Base-by-base conservation (phyloP, 2,113 vertebrate genomes). In the Tricholaema leucomelas region DNA sequence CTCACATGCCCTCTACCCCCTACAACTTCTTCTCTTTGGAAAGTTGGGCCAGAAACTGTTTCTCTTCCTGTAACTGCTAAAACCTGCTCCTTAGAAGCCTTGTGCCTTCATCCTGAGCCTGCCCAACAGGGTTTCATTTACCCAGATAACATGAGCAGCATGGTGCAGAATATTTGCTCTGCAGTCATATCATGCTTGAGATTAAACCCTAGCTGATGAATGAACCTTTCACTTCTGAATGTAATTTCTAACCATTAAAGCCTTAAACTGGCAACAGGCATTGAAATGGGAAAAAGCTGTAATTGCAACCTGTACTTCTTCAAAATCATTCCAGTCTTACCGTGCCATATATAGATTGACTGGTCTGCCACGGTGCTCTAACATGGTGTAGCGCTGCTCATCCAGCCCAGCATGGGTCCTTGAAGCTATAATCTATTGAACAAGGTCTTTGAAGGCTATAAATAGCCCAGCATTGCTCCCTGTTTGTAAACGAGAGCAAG, bases 131-230 rank as follows among this genome's bases (percentile, higher is more conserved):
- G 72, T 91, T 64, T 76, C 55, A 19, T 75, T 86, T 82, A 31
- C 56, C 58, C 82, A 71, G 81, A 44, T 72, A 78, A 46, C 27
- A 6, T 3, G 21, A 91, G 80, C 66, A 38, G 40, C 12, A 12
- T 65, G 66, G 90, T 91, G 82, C 69, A 60, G 81, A 94, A 65
- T 54, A 61, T 15, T 95, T 58, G 35, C 83, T 80, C 87, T 60
- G 66, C 67, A 77, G 48, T 75, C 88, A 42, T 44, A 83, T 50
- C 75, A 15, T 54, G 75, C 54, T 81, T 24, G 71, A 91, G 92
- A 93, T 96, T 94, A 93, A 97, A 94, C 81, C 23, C 40, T 25
- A 23, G 66, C 73, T 87, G 92, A 92, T 92, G 81, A 97, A 97
- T 90, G 94, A 94, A 88, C 15, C 65, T 85, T 95, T 96, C 82